phyloP scores from a whole-genome alignment of 2,113 vertebrate species.

The Copsychus sechellarum region DNA sequence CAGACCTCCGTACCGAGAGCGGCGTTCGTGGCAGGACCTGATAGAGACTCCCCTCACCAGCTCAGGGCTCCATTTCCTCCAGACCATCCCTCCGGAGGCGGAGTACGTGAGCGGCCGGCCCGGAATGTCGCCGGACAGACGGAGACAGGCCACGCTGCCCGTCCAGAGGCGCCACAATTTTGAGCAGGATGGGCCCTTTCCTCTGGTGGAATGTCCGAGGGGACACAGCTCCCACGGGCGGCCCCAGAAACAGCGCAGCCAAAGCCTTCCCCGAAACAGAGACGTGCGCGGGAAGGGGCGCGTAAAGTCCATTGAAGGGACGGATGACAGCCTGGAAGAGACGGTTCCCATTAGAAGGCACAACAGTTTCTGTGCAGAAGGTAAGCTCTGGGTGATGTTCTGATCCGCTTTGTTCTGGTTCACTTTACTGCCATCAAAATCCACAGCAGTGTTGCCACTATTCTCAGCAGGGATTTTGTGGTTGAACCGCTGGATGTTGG shows the following conservation, averaged over 20 bases:
- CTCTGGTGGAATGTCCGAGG: slow-evolving; percentile 79
- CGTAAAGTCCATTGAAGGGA: slow-evolving; percentile 61
- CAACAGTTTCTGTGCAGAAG: slow-evolving; percentile 65
- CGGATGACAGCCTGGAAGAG: slow-evolving; percentile 80
- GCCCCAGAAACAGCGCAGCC: slow-evolving; percentile 85
- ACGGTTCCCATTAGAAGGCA: slow-evolving; percentile 69
- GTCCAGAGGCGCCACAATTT: slow-evolving; percentile 79
- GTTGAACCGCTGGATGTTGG: not conserved
- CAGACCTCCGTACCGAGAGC: slow-evolving; percentile 81
- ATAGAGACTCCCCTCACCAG: slow-evolving; percentile 84
- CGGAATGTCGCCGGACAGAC: slow-evolving; percentile 79
- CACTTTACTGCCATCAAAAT: not conserved
- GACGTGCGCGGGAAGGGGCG: slow-evolving; percentile 66
- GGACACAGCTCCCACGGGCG: slow-evolving; percentile 73
- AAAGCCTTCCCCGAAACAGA: slow-evolving; percentile 87
- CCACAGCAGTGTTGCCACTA: not conserved
- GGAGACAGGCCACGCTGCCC: slow-evolving; percentile 82
- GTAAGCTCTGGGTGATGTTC: slow-evolving; percentile 25
- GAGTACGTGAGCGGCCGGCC: slow-evolving; percentile 61
- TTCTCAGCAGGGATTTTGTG: not conserved
- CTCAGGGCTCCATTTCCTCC: slow-evolving; percentile 88
- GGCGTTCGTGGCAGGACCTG: slow-evolving; percentile 87
- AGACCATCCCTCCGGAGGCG: slow-evolving; percentile 79
- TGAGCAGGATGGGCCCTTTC: slow-evolving; percentile 88
- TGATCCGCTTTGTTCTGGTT: no score